Conservation (phyloP, 2,888 invertebrate genomes). For the Phaedon cochleariae region DNA sequence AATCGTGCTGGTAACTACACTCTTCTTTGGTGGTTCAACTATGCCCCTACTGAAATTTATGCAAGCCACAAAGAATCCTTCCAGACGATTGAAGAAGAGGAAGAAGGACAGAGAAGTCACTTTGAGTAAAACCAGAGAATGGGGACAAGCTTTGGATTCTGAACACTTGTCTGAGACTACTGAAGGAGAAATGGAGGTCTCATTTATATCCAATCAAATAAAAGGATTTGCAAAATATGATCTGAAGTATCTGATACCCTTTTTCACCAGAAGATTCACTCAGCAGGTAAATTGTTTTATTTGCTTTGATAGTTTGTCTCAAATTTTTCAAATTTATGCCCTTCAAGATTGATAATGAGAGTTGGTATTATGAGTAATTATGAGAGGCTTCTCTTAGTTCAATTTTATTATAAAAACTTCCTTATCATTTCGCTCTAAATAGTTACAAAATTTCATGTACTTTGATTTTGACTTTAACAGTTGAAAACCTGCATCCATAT, state of each 20-base stretch:
- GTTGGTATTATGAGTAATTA: no score
- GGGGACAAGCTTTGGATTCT: conserved; percentile 94
- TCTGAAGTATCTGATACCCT: conserved; percentile 92
- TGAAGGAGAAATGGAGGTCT: conserved; percentile 91
- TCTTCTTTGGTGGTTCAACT: conserved; percentile 96
- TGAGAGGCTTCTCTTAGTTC: no score
- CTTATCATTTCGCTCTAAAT: no score
- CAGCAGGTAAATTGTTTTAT: conserved; percentile 72
- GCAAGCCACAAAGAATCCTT: conserved; percentile 71
- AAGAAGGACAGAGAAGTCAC: conserved; percentile 80
- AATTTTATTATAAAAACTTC: no score
- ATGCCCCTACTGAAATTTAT: conserved; percentile 96
- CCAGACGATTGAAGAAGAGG: conserved; percentile 66
- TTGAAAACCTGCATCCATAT: no score
- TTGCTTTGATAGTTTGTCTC: neutral
- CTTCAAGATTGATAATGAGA: no score
- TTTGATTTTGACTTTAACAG: no score
- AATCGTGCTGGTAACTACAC: conserved; percentile 94
- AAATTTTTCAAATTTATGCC: no score
- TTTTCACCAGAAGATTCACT: conserved; percentile 95
- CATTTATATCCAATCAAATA: conserved; percentile 81
- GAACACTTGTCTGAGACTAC: conserved; percentile 93
- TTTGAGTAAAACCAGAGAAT: conserved; percentile 97
- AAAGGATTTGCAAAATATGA: conserved; percentile 92
- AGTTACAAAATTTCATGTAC: no score